Conservation (phyloP, 2,888 invertebrate genomes). For the Pseudococcus viburni region DNA sequence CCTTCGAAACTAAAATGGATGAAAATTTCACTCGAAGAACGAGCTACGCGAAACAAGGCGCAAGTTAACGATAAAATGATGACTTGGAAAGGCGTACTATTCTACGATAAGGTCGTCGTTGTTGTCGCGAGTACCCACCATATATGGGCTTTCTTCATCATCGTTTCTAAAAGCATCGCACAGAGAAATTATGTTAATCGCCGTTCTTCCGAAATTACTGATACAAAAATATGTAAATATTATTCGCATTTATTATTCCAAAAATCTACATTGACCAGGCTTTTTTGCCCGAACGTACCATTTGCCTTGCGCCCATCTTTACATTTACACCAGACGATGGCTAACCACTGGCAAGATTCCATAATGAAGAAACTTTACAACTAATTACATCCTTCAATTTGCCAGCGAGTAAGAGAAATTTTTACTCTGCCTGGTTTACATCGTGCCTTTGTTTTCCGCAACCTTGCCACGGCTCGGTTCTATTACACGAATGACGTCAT, state of each 20-base stretch:
- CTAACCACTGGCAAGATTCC: slow-evolving; percentile 25
- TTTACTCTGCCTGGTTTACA: not conserved
- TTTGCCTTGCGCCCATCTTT: slow-evolving; percentile 20
- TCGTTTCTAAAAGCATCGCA: not conserved
- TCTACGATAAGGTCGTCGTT: not conserved
- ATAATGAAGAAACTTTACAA: slow-evolving; percentile 40
- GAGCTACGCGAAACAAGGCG: not conserved
- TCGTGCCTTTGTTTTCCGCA: not conserved
- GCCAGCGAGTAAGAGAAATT: slow-evolving; percentile 20
- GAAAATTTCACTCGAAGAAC: not conserved
- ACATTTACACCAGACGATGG: not conserved
- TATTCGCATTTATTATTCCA: slow-evolving; percentile 40
- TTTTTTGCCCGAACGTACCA: slow-evolving; percentile 6
- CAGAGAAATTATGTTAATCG: slow-evolving; percentile 50
- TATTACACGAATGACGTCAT: too few species aligned
- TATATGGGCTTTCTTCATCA: slow-evolving; percentile 31
- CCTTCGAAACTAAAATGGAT: not conserved
- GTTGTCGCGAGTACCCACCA: not conserved
- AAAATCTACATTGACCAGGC: slow-evolving; percentile 40
- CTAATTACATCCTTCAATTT: slow-evolving; percentile 45
- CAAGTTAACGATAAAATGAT: slow-evolving; percentile 38
- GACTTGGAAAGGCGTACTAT: not conserved
- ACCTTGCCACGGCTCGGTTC: too few species aligned
- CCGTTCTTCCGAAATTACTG: slow-evolving; percentile 41
- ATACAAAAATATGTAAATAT: slow-evolving; percentile 55